phyloP scores from a whole-genome alignment of 2,797 vertebrate species.

The Botia kubotai region DNA sequence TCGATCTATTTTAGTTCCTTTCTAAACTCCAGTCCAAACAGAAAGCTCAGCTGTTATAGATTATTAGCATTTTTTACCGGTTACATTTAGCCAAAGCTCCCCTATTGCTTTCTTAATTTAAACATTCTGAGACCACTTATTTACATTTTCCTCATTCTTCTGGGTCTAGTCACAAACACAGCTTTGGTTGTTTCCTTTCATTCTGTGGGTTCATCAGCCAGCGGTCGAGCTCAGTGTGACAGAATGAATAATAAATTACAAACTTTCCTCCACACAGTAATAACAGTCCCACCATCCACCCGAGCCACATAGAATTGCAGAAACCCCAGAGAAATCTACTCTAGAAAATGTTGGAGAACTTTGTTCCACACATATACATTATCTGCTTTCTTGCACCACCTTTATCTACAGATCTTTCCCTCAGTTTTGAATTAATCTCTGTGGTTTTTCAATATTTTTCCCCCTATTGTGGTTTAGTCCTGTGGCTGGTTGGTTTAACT shows the following conservation, averaged over 20 bases:
- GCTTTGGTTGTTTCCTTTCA: constrained; percentile 23
- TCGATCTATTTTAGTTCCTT: not conserved
- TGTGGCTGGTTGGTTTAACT: constrained; percentile 13
- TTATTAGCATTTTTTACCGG: constrained; percentile 14
- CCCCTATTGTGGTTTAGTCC: not conserved
- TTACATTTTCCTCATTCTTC: constrained; percentile 53
- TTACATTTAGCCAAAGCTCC: not conserved
- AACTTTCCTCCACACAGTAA: constrained; percentile 49
- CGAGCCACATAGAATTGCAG: constrained; percentile 13
- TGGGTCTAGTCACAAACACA: constrained; percentile 6
- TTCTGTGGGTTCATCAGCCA: not conserved
- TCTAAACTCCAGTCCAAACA: not conserved
- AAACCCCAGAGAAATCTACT: constrained; percentile 33
- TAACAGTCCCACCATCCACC: constrained; percentile 43
- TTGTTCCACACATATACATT: not conserved
- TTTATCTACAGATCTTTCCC: constrained; percentile 8
- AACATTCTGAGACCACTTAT: constrained; percentile 36
- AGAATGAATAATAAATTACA: constrained; percentile 56
- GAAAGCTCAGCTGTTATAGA: constrained; percentile 31
- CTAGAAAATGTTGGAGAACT: constrained; percentile 16
- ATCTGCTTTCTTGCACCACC: not conserved
- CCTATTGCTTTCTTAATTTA: constrained; percentile 20
- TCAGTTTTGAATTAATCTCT: constrained; percentile 36
- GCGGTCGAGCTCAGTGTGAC: not conserved
- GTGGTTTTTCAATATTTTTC: constrained; percentile 14